Base-by-base conservation (phyloP, 1,140 invertebrate genomes). In the Bombus superbus region DNA sequence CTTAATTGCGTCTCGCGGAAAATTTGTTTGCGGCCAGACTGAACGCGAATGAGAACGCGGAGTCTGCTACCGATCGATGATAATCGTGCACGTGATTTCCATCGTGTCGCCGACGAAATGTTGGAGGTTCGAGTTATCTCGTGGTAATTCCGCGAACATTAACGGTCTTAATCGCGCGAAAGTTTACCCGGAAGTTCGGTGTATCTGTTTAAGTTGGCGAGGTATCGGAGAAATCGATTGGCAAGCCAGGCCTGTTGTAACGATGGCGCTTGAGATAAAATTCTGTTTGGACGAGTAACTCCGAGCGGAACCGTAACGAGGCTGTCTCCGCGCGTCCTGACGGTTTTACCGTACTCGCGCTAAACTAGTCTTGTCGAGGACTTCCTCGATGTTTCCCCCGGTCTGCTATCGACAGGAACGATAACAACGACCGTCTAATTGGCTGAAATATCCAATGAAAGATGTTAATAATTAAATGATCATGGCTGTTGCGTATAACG, bases 241-340 rank as follows among this genome's bases (percentile, higher is more conserved):
- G 91, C 91, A 92, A 90, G 92, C 90, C 91, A 92, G 38, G 92
- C 90, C 88, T 77, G 90, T 94, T 92, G 91, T 92, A 93, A 93
- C 93, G 94, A 94, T 94, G 94, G 93, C 92, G 92, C 93, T 90
- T 81, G 83, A 92, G 94, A 94, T 94, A 94, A 94, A 93, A 91
- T 90, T 84, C 89, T 72, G 93, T 94, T 94, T 94, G 92, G 91
- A 90, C 90, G 92, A 86, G 85, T 79, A 92, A 93, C 90, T 94
- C 91, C 86, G 80, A 91, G 87, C 90, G 82, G 85, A 92, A 84
- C 84, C 86, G 92, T 94, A 94, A 94, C 92, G 94, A 94, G 94
- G 92, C 91, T 90, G 86, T 89, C 90, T n/a, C 59, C n/a, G n/a
- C 2, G 18, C 62, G n/a, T 28, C 69, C n/a, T 35, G 32, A 35